These are phyloP conservation scores for Euura saliciscinereae DNA, from an alignment of 1,140 invertebrate species.

Conservation along the genomic window DNA sequence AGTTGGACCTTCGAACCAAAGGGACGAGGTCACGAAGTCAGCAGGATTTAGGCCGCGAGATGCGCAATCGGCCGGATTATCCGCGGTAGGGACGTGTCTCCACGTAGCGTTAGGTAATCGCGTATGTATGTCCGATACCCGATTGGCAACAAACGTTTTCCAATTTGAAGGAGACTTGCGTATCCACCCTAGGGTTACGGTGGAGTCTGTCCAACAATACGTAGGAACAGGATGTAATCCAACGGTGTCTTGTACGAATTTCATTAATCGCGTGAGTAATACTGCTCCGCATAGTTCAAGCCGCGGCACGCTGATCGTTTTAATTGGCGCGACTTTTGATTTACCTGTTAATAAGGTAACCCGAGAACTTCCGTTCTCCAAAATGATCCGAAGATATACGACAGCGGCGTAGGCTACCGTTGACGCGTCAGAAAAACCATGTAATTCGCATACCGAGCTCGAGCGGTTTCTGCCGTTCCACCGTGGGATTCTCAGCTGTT, in stretches of 20 bases:
- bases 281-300: conserved; percentile 21
- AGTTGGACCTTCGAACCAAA: conserved; percentile 25
- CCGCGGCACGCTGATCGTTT: conserved; percentile 16
- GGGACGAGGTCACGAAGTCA: conserved; percentile 3
- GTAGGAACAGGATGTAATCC: too few species aligned
- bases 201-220: too few species aligned
- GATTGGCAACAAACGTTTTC: conserved; percentile 43
- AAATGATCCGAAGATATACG: conserved; percentile 23
- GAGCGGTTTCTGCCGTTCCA: too few species aligned
- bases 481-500: too few species aligned
- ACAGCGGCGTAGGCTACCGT: conserved; percentile 30
- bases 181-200: conserved; percentile 34
- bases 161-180: conserved; percentile 20
- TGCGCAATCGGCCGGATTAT: conserved; percentile 35
- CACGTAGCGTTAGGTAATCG: conserved; percentile 12
- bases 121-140: conserved; percentile 42
- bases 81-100: conserved; percentile 19
- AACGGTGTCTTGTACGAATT: too few species aligned
- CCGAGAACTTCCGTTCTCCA: conserved; percentile 6
- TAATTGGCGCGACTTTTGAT: conserved; percentile 31
- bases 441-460: too few species aligned
- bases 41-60: conserved; percentile 31
- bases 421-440: conserved; percentile 38
- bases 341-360: conserved; percentile 19
- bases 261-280: conserved; percentile 16